These are phyloP conservation scores for Micromesistius poutassou DNA, from an alignment of 2,797 vertebrate species.

Conservation along the genomic window DNA sequence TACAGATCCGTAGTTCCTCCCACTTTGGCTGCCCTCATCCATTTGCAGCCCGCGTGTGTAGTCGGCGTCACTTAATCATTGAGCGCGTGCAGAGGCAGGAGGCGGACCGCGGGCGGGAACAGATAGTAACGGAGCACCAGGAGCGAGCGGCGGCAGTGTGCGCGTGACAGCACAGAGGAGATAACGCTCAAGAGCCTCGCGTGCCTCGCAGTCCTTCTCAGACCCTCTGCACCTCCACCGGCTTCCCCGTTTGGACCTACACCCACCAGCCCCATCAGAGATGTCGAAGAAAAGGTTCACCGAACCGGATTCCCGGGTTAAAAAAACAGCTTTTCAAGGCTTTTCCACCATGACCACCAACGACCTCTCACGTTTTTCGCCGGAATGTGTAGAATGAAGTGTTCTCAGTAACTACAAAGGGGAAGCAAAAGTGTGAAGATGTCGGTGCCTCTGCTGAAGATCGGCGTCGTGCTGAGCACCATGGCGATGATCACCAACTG, in stretches of 20 bases:
- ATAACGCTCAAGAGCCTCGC: background rate
- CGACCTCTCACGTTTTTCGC: constrained; percentile 51
- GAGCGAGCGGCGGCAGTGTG: constrained; percentile 42
- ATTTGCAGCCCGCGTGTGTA: constrained; percentile 25
- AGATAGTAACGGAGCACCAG: constrained; percentile 53
- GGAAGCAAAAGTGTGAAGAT: constrained; percentile 64
- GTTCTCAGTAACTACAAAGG: constrained; percentile 20
- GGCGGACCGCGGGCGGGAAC: constrained; percentile 68
- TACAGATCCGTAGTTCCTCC: constrained; percentile 63
- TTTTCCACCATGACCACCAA: background rate
- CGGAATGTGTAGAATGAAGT: constrained; percentile 78
- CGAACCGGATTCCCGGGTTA: constrained; percentile 71
- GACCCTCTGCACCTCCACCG: background rate
- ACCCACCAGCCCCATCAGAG: constrained; percentile 31
- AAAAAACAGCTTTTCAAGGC: constrained; percentile 47
- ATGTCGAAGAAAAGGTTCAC: constrained; percentile 69
- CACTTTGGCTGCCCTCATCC: constrained; percentile 41
- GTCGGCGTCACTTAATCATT: background rate
- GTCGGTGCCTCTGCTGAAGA: constrained; percentile 90
- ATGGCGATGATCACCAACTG: constrained; percentile 98
- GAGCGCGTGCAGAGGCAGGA: constrained; percentile 45
- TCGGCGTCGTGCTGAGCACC: constrained; percentile 94
- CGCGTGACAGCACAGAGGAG: constrained; percentile 37
- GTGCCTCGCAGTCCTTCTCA: too few species aligned
- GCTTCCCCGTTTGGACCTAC: background rate